Conservation (phyloP, 64 coral and sea anemone genomes). For the Dendrophyllia cribrosa region DNA sequence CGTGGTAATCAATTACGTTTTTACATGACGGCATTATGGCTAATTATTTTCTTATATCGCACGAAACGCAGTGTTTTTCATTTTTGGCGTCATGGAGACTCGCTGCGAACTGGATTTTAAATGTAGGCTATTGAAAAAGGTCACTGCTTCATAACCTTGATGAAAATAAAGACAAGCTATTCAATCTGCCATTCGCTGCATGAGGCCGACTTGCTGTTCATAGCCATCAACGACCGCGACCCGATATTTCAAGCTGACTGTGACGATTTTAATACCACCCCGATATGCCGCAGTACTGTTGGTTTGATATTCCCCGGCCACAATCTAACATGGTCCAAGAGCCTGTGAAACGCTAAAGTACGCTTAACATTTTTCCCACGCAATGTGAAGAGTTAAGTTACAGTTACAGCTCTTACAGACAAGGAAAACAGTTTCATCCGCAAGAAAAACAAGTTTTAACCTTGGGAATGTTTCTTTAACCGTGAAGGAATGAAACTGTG, state of each 20-base stretch:
- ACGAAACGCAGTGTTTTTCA: neutral
- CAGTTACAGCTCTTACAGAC: neutral
- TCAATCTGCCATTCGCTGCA: slow-evolving; percentile 1
- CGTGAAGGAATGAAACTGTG: slow-evolving; percentile 18
- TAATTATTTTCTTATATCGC: slow-evolving; percentile 16
- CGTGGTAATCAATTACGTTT: slow-evolving; percentile 3
- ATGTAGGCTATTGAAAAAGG: slow-evolving; percentile 26
- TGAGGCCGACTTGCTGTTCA: neutral
- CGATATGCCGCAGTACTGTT: too few relatives aligned
- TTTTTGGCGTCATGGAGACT: neutral
- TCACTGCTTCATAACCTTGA: slow-evolving; percentile 20
- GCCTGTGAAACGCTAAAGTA: neutral
- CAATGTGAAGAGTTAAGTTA: neutral
- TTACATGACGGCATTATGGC: neutral
- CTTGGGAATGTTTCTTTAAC: slow-evolving; percentile 36
- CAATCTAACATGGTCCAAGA: too few relatives aligned
- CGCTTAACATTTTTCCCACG: slow-evolving; percentile 4
- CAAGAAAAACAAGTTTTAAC: slow-evolving; percentile 36
- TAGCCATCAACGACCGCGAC: neutral
- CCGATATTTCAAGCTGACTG: neutral
- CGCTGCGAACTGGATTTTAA: neutral
- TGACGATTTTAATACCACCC: neutral
- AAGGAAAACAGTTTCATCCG: slow-evolving; percentile 12
- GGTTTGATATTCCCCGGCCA: too few relatives aligned
- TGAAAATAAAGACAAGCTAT: slow-evolving; percentile 6